A percentile compares a stretch with the other conserved stretches of the same genome.
These are phyloP conservation scores for Siderastrea siderea DNA, from an alignment of 92 coral and sea anemone species.

Conservation along the genomic window DNA sequence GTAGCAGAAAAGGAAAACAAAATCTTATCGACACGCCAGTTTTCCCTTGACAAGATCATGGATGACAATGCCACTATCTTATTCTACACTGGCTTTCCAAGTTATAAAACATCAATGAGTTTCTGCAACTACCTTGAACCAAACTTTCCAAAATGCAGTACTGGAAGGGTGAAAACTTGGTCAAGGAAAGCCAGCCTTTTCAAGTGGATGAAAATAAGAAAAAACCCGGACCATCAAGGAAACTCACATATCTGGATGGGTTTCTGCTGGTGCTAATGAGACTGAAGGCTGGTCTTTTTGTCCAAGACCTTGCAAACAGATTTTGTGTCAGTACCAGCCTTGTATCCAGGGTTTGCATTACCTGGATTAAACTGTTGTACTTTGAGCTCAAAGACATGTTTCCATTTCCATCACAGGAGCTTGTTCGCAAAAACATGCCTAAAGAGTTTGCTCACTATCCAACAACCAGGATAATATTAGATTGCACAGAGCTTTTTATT, in stretches of 20 bases:
- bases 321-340: constrained; percentile 29
- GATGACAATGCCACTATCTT: constrained; percentile 49
- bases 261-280: constrained; percentile 16
- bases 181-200: constrained; percentile 37
- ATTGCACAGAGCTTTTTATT: constrained; percentile 59
- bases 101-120: constrained; percentile 31
- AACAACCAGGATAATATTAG: constrained; percentile 66
- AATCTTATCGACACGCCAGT: constrained; percentile 25
- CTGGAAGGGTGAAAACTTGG: constrained; percentile 42
- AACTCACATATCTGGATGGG: constrained; percentile 27
- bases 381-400: constrained; percentile 52
- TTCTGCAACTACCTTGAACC: constrained; percentile 52
- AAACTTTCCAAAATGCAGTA: constrained; percentile 58
- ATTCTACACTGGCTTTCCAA: constrained; percentile 61
- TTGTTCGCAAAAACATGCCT: constrained; percentile 61
- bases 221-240: constrained; percentile 27
- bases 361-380: constrained; percentile 32
- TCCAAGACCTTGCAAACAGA: constrained; percentile 31
- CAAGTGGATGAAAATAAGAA: constrained; percentile 48
- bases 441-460: constrained; percentile 54
- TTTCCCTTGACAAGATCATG: constrained; percentile 39
- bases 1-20: constrained; percentile 30
- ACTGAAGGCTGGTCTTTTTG: constrained; percentile 38
- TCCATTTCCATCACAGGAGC: constrained; percentile 72
- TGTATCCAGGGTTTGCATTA: constrained; percentile 17